Base-by-base conservation (phyloP, 2,797 vertebrate species). In the Phataginus tetradactyla region DNA sequence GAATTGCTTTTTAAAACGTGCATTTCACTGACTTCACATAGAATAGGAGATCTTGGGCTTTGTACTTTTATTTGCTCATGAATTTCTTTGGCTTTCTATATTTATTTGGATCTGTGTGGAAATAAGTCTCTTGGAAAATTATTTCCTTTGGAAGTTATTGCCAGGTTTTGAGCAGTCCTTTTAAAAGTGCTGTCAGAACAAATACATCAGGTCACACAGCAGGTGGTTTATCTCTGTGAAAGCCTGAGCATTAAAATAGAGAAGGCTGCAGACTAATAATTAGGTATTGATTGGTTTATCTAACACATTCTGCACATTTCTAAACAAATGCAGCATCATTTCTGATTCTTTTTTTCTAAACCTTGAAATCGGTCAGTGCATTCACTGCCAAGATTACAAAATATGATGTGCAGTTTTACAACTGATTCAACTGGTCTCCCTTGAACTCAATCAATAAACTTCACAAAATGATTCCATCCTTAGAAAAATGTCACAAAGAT, bases 241-340 rank as follows among this genome's bases (percentile, higher is more conserved):
- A 98, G 96, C 68, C 69, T 94, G 57, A 95, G 91, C 93, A 96
- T 97, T 97, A 98, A 94, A 98, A 96, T 69, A 97, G 93, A 98
- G 95, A 97, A 79, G 69, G 64, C 83, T 95, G 80, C 74, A 95
- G 97, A 95, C 97, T 98, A 74, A 96, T 98, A 99, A 99, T 98
- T 98, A 98, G 92, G 64, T 98, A 98, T 98, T 98, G 98, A 98
- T 98, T 98, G 97, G 93, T 98, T 98, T 98, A 7, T 3, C 97
- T 98, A 98, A 97, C 93, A 87, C 93, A 97, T 97, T 97, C 96
- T 96, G 87, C 87, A 96, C 96, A 98, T 91, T 98, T 97, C 96
- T 98, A 98, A 98, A 98, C 96, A 98, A 98, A 98, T 97, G 61
- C 92, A 98, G 96, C 94, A 96, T 86, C 66, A 14, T 98, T 98